Conservation (phyloP, 1,140 invertebrate genomes). For the Trichonephila clavata region DNA sequence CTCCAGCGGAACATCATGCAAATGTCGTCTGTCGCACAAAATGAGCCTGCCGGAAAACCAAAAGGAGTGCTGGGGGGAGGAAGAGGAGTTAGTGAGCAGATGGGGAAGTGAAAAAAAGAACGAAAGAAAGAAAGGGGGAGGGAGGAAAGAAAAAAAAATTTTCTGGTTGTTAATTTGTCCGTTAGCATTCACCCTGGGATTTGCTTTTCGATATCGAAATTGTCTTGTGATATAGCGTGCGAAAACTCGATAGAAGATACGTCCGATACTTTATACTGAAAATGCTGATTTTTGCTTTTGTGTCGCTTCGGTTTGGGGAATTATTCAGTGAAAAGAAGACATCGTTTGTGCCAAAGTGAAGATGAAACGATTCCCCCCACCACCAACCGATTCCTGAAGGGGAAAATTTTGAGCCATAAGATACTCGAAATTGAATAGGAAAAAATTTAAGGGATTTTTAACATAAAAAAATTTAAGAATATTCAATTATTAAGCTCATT, state of each 20-base stretch:
- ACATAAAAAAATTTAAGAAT: no score
- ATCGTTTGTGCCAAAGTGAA: neutral
- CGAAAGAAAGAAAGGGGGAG: neutral
- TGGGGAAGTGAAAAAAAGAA: conserved; percentile 51
- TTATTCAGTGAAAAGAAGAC: neutral
- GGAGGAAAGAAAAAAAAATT: conserved; percentile 1
- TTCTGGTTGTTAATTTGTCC: conserved; percentile 63
- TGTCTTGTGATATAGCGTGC: conserved; percentile 53
- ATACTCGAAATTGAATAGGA: no score
- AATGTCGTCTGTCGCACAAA: conserved; percentile 74
- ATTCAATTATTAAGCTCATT: no score
- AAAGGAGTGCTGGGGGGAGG: neutral
- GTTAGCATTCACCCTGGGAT: conserved; percentile 62
- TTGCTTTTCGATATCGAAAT: conserved; percentile 70
- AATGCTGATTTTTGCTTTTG: neutral
- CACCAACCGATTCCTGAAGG: no score
- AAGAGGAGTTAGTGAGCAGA: conserved; percentile 13
- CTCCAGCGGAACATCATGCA: conserved; percentile 73
- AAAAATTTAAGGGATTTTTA: no score
- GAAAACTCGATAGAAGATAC: conserved; percentile 44
- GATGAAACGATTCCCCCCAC: no score
- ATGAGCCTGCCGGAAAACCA: conserved; percentile 67
- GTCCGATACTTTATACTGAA: neutral
- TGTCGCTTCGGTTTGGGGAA: neutral
- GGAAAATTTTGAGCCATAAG: no score